phyloP scores from a whole-genome alignment of 1,140 invertebrate species.

The Pentalonia nigronervosa region DNA sequence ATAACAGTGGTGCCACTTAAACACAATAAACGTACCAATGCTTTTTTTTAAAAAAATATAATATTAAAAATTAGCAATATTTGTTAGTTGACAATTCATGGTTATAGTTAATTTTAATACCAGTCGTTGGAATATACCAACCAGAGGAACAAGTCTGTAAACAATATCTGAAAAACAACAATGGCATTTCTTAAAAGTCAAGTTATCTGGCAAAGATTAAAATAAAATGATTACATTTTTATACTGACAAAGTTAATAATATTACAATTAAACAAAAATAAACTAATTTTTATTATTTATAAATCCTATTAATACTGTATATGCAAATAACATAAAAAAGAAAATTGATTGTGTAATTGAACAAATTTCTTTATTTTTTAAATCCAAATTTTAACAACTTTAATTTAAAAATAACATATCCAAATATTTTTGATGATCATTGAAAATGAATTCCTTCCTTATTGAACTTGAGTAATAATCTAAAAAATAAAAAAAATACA shows the following conservation, averaged over 20 bases:
- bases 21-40: background rate
- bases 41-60: background rate
- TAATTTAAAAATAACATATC: background rate
- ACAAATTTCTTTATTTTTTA: background rate
- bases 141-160: background rate
- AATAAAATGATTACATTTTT: no score
- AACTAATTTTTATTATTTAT: background rate
- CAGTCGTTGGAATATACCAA: background rate
- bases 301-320: background rate
- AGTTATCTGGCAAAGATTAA: no score
- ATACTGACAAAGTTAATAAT: background rate
- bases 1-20: no score
- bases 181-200: no score
- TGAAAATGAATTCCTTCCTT: conserved; percentile 89
- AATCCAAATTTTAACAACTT: background rate
- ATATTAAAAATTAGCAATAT: background rate
- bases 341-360: background rate
- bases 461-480: conserved; percentile 86
- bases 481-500: conserved; percentile 66
- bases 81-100: background rate
- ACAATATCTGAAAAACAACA: background rate
- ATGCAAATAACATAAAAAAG: background rate
- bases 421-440: conserved; percentile 63
- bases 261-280: background rate
- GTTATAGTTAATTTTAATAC: background rate